Evolutionary conservation across 2,797 vertebrate species (phyloP).

Genomic region (Phalanger gymnotis): DNA sequence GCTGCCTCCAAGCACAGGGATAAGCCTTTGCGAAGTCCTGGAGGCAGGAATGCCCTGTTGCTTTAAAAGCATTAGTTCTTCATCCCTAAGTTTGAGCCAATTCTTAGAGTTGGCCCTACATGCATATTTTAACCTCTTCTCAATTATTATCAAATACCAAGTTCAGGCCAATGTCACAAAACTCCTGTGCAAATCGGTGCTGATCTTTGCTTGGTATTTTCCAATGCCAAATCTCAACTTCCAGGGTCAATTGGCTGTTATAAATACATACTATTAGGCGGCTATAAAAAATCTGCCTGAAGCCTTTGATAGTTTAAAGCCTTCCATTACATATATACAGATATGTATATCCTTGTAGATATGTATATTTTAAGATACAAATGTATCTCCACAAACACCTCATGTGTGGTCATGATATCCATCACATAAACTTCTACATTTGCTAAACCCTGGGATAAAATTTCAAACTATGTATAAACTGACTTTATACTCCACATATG

Average conservation of each 20-base stretch:
- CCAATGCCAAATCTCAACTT: constrained; percentile 55
- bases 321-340: constrained; percentile 62
- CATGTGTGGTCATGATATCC: constrained; percentile 77
- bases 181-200: constrained; percentile 35
- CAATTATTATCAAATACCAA: constrained; percentile 1
- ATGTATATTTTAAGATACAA: constrained; percentile 76
- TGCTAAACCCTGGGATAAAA: constrained; percentile 77
- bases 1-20: background rate
- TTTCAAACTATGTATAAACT: constrained; percentile 77
- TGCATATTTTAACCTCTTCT: constrained; percentile 34
- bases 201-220: constrained; percentile 57
- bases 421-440: constrained; percentile 76
- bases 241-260: constrained; percentile 67
- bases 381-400: constrained; percentile 71
- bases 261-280: constrained; percentile 70
- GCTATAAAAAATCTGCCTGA: constrained; percentile 70
- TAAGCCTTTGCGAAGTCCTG: background rate
- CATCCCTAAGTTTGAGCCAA: constrained; percentile 54
- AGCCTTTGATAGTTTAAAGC: constrained; percentile 71
- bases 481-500: constrained; percentile 70
- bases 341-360: constrained; percentile 71
- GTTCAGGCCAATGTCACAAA: constrained; percentile 39
- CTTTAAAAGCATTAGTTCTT: constrained; percentile 57
- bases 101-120: constrained; percentile 60
- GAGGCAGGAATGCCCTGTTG: constrained; percentile 6